phyloP scores from a whole-genome alignment of 2,888 invertebrate genomes.

The Argyresthia goedartella region DNA sequence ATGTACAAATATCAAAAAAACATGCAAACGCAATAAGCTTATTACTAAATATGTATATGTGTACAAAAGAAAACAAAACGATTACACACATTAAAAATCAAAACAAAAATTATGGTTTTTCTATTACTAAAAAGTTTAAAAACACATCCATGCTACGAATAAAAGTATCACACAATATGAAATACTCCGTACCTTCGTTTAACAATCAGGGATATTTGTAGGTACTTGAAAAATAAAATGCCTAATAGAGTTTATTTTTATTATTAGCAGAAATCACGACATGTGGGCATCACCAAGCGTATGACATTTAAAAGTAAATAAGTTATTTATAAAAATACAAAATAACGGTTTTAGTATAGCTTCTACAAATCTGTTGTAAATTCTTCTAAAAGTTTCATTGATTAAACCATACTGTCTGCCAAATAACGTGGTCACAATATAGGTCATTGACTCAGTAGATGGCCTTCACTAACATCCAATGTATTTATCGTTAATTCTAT shows the following conservation, averaged over 20 bases:
- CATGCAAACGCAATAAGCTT: constrained; percentile 20
- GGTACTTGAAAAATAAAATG: constrained; percentile 26
- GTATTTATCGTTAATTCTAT: too few relatives aligned
- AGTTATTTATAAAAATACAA: constrained; percentile 5
- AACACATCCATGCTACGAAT: constrained; percentile 9
- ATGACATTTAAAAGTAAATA: constrained; percentile 2
- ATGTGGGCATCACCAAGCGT: constrained; percentile 10
- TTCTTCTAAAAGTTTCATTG: constrained; percentile 8
- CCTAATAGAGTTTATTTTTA: constrained; percentile 10
- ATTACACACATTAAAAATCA: too few relatives aligned
- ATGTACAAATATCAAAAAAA: constrained; percentile 8
- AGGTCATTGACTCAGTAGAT: too few relatives aligned
- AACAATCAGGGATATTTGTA: background rate
- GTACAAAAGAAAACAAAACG: constrained; percentile 31
- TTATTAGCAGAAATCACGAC: constrained; percentile 47
- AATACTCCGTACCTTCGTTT: constrained; percentile 5
- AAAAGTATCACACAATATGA: constrained; percentile 1
- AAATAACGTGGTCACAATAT: too few relatives aligned
- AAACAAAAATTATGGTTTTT: too few relatives aligned
- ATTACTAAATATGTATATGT: constrained; percentile 48
- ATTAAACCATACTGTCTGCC: too few relatives aligned
- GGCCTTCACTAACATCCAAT: too few relatives aligned
- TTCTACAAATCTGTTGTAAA: constrained; percentile 5
- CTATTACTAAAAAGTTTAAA: constrained; percentile 11
- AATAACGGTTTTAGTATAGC: background rate